Conservation (phyloP, 2,113 vertebrate genomes). For the Zosterops japonicus region DNA sequence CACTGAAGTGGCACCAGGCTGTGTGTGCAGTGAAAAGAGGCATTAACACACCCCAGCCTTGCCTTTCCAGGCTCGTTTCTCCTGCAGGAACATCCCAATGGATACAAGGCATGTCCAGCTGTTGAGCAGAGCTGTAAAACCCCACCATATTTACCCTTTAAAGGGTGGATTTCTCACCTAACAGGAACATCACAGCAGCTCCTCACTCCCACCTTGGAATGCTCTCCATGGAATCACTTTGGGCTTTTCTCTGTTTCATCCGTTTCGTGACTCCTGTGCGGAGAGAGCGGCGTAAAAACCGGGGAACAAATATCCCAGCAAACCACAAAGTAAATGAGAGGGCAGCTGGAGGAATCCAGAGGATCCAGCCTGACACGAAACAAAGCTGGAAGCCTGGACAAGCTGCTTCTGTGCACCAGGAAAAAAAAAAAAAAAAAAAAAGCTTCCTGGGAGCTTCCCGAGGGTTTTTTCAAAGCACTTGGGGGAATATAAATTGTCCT, state of each 20-base stretch:
- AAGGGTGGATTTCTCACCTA: not conserved
- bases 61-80: accelerated
- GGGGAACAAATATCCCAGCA: not conserved
- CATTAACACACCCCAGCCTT: not conserved
- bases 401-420: not conserved
- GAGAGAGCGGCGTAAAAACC: not conserved
- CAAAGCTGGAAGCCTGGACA: not conserved
- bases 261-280: not conserved
- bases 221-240: not conserved
- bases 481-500: not conserved
- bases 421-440: not conserved
- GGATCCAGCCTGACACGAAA: not conserved
- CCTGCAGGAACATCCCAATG: accelerated
- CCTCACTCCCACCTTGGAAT: not conserved
- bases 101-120: not conserved
- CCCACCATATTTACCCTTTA: not conserved
- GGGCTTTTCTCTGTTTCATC: not conserved
- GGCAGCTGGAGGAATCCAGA: slow-evolving; percentile 7
- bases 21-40: not conserved
- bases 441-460: not conserved
- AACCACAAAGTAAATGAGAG: not conserved
- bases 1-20: not conserved
- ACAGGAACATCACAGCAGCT: not conserved
- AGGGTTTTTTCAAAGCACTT: not conserved
- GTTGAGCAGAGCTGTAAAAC: not conserved